Evolutionary conservation across 37 sponge, comb jelly and placozoan species (phyloP), one percentile per base, ranked within the genome.

Genomic region (Amphimedon queenslandica): DNA sequence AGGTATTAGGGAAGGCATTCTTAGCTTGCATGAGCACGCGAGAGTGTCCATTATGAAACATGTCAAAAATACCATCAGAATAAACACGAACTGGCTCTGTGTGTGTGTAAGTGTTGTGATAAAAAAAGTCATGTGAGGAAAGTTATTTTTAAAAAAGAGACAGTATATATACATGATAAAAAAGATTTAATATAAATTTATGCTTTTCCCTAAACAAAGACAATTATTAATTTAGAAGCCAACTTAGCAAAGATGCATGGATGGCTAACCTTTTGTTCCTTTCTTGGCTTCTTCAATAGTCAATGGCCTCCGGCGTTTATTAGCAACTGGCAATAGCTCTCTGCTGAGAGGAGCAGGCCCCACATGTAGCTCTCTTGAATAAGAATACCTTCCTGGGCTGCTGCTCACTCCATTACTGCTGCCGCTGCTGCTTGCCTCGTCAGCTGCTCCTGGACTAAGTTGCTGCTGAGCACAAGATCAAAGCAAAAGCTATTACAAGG

Each of bases 1-100:
- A 86, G 30, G 88, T 84, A 47, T 98, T 95, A 32, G 99, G 99
- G 67, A 98, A 98, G 56, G 79, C 77, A 32, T 80, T 90, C 79
- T 98, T 98, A 6, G 92, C 96, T 35, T 98, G 99, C 87, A 86
- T 87, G 55, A 98, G 79, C 34, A 64, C 84, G 11, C 93, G 55
- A 35, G 90, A 90, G 74, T 98, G 99, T 4, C 99, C 99, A 31
- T 72, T 63, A 60, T 98, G 99, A 55, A 98, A 98, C 61, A 98
- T 28, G 63, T 98, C 99, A 78, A 95, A 98, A 23, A 98, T 83
- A 3, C 99, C 99, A 86, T 98, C 99, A 23, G 93, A 88, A 77
- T 94, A 98, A 27, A 98, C 85, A 30, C 99, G 67, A 18, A 86
- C 87, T 13, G 87, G 83, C 29, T 91, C 87, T 79, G 57, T 67